Base-by-base conservation (phyloP, 92 coral and sea anemone species). In the Palythoa grandiflora region DNA sequence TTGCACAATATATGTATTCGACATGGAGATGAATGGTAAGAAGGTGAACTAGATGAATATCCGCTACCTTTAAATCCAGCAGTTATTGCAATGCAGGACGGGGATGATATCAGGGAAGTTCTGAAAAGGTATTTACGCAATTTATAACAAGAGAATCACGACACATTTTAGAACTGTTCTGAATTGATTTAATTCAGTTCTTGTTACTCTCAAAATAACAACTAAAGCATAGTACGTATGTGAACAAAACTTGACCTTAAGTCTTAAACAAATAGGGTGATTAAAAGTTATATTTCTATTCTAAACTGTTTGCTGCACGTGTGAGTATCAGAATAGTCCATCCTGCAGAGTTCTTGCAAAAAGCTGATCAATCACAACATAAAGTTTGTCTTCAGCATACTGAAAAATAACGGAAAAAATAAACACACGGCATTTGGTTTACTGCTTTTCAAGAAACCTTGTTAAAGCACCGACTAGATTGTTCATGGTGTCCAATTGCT, bases 1-100 rank as follows among this genome's bases (percentile, higher is more conserved):
- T 84, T 88, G 48, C 89, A 88, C 87, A 88, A 91, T 70, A 71
- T 91, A 68, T 91, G 89, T 71, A 87, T 91, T 81, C 35, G 83
- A 75, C 70, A 84, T n/a, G 91, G 91, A 35, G 89, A 84, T 44
- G 79, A 88, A 53, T 88, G 92, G 87, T 85, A 91, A n/a, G 92
- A 88, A 12, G 78, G 74, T 15, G 87, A 71, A 77, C 73, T 78
- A 9, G 68, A 84, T 78, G 87, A 88, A 81, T 11, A 71, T 77
- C 85, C 83, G 63, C 83, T 72, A n/a, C 84, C 81, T 84, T 72
- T 66, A 70, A 55, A 79, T 73, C 86, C 85, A 74, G 79, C 76
- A 68, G 72, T 70, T 38, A 86, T 86, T 85, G 90, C 83, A 78
- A 90, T 86, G 78, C 87, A 75, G 84, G 87, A 90, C 83, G 93